Evolutionary conservation across 2,113 vertebrate species (phyloP).

Genomic region (Chelonoidis abingdonii): DNA sequence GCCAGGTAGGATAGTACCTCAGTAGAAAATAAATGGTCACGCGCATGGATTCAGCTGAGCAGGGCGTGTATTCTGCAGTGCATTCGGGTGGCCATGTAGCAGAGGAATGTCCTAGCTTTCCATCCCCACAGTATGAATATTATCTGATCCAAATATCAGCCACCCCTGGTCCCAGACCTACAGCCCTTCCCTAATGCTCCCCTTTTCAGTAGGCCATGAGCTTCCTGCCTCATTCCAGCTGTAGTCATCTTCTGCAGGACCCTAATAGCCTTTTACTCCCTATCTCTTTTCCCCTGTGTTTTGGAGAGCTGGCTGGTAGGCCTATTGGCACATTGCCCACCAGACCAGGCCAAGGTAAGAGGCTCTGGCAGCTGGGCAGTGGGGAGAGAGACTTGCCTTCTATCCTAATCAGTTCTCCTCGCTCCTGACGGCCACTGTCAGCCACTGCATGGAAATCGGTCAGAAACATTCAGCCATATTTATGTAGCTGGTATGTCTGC

Average conservation of each 20-base stretch:
- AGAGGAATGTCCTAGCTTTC: not conserved
- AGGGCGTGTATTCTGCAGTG: not conserved
- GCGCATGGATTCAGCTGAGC: not conserved
- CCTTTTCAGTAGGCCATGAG: not conserved
- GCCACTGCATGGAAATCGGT: rapidly evolving
- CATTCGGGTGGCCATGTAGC: not conserved
- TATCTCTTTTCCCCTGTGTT: not conserved
- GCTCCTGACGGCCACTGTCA: rapidly evolving
- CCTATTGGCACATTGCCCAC: not conserved
- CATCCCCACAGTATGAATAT: not conserved
- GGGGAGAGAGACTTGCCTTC: not conserved
- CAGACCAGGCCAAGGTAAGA: not conserved
- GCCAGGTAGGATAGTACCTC: not conserved
- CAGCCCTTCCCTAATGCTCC: not conserved
- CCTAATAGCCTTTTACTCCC: not conserved
- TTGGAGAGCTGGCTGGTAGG: not conserved
- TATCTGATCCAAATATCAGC: not conserved
- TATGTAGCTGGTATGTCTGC: rapidly evolving
- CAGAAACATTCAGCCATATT: rapidly evolving
- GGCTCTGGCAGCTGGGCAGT: not conserved
- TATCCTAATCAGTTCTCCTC: not conserved
- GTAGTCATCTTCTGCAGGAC: not conserved
- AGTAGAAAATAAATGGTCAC: not conserved
- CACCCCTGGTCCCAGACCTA: not conserved
- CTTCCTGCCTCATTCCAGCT: not conserved